phyloP scores from a whole-genome alignment of 2,888 invertebrate species.

The Cantharis rustica region DNA sequence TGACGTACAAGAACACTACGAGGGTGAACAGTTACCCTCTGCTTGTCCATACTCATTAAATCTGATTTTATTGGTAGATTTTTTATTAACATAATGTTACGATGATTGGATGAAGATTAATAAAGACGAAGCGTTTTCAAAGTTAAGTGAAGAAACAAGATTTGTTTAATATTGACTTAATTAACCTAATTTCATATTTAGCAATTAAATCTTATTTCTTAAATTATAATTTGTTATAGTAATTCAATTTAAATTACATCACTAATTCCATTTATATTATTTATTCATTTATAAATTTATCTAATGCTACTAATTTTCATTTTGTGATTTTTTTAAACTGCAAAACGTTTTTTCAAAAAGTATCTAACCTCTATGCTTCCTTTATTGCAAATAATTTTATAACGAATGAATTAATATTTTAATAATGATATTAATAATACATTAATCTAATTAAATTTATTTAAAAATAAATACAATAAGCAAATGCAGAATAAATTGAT shows the following conservation, averaged over 20 bases:
- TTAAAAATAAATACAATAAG: background rate
- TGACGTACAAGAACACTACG: conserved; percentile 40
- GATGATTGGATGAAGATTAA: conserved; percentile 4
- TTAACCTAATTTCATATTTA: background rate
- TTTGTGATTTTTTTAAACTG: too few species aligned
- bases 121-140: background rate
- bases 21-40: conserved; percentile 38
- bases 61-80: conserved; percentile 38
- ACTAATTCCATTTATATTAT: too few species aligned
- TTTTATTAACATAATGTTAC: conserved; percentile 17
- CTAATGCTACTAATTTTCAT: too few species aligned
- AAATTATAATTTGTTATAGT: too few species aligned
- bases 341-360: too few species aligned
- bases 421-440: too few species aligned
- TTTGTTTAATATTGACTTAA: background rate
- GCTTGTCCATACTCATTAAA: conserved; percentile 39
- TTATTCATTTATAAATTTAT: too few species aligned
- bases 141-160: background rate
- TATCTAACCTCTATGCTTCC: too few species aligned
- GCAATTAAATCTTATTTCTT: background rate
- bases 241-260: too few species aligned
- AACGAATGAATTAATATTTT: too few species aligned
- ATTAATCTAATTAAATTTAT: background rate
- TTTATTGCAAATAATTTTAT: too few species aligned
- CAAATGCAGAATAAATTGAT: background rate